Percentiles rank a stretch among this genome's conserved stretches.
Conservation (phyloP, 2,888 invertebrate genomes). For the Tinea trinotella region DNA sequence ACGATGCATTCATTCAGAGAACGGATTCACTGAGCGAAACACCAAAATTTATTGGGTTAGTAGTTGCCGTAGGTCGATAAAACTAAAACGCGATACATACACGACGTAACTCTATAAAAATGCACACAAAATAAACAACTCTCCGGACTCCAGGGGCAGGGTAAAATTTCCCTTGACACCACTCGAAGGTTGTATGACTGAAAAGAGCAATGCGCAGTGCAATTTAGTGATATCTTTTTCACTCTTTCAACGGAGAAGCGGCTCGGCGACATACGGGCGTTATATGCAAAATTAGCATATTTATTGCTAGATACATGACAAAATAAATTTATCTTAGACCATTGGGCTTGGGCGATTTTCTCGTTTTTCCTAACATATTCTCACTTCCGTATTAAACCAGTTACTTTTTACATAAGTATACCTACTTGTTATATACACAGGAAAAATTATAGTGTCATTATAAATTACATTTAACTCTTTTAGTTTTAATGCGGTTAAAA, state of each 20-base stretch:
- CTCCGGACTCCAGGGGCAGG: constrained; percentile 46
- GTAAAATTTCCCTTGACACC: constrained; percentile 49
- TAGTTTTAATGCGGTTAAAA: neutral
- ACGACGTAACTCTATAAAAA: constrained; percentile 54
- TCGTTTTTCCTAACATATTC: constrained; percentile 38
- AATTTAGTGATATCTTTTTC: constrained; percentile 71
- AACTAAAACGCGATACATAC: constrained; percentile 47
- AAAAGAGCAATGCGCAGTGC: constrained; percentile 70
- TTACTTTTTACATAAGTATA: neutral
- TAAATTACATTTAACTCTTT: neutral
- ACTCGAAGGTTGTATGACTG: constrained; percentile 55
- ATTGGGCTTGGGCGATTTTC: constrained; percentile 48
- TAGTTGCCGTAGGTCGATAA: constrained; percentile 72
- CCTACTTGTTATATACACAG: neutral
- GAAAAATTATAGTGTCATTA: neutral
- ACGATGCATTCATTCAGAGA: constrained; percentile 68
- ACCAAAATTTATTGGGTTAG: constrained; percentile 73
- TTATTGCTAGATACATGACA: constrained; percentile 66
- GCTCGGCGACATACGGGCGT: constrained; percentile 68
- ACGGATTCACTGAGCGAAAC: constrained; percentile 69
- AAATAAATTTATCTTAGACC: constrained; percentile 65
- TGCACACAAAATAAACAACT: constrained; percentile 53
- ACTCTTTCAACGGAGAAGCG: constrained; percentile 58
- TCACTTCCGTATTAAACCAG: constrained; percentile 31
- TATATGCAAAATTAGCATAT: constrained; percentile 70